Evolutionary conservation across 2,113 vertebrate genomes (phyloP), one percentile per base, ranked within the genome.

Genomic region (Crocuta crocuta): DNA sequence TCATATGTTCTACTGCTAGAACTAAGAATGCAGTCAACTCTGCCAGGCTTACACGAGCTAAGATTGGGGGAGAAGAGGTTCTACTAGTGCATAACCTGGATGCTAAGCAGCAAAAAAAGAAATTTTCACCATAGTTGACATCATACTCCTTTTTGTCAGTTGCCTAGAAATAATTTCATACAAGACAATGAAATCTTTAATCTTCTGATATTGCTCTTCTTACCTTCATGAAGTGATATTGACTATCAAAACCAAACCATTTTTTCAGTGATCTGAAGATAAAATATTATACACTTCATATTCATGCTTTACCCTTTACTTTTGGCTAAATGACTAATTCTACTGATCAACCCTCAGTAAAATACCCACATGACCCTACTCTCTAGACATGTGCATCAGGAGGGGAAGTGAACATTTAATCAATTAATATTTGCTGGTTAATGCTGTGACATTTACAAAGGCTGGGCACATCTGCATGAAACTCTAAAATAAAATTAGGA

Each of bases 371-470:
- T 92, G 85, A 89, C 21, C 33, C 10, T 90, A 71, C 43, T 96
- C 63, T 89, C 85, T 43, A 35, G 53, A 92, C 33, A 71, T 94
- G 28, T 31, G 78, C 71, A 71, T 94, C 55, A 61, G 73, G 28
- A 81, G 43, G 28, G 55, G n/a, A 86, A 94, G 17, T 43, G 80
- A 97, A 95, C 23, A 85, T 92, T 96, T 89, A 85, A 91, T 97
- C 89, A 86, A 93, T 96, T 94, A 98, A 93, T 97, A 95, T 93
- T 94, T 98, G 82, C 66, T 95, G 61, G 66, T 65, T 95, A 95
- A 93, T 71, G 43, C 94, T 94, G 89, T 98, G 94, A 95, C 89
- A 94, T 97, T 98, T 97, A 82, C 78, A 91, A 93, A 97, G 78
- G 2, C 93, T 93, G 68, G 45, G 11, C 63, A 83, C 91, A 96